Evolutionary conservation across 2,797 vertebrate genomes (phyloP).

Genomic region (Enteromius afrohamiltoni): DNA sequence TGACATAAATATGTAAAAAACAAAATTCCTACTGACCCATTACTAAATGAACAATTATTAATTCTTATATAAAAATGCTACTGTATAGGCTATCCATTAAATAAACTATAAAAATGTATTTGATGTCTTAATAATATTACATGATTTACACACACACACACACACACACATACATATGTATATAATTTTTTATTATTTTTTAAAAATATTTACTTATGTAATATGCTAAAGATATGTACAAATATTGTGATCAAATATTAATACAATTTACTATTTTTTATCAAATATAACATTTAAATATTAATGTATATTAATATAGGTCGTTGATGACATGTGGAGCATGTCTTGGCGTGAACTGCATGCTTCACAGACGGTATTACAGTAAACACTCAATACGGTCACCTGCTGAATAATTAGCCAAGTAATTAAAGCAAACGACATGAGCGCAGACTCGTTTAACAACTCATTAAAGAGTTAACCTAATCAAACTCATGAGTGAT

Average conservation of each 20-base stretch:
- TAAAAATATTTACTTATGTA: not conserved
- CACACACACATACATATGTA: not conserved
- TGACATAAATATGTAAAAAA: not conserved
- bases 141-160: no score
- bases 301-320: not conserved
- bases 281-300: not conserved
- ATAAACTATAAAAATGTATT: no score
- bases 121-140: no score
- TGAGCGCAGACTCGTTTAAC: slow-evolving; percentile 44
- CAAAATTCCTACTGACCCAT: not conserved
- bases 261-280: not conserved
- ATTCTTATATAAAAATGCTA: no score
- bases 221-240: not conserved
- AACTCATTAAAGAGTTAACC: slow-evolving; percentile 48
- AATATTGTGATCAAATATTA: not conserved
- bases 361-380: not conserved
- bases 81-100: no score
- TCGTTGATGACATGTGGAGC: no score
- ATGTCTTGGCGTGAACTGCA: not conserved
- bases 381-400: slow-evolving; percentile 6
- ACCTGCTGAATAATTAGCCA: slow-evolving; percentile 19
- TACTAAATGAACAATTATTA: no score
- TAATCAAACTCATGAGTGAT: slow-evolving; percentile 37
- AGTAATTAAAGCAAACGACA: slow-evolving; percentile 51
- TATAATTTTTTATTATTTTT: not conserved